Evolutionary conservation across 1,140 invertebrate genomes (phyloP).

Genomic region (Drosophila saltans): DNA sequence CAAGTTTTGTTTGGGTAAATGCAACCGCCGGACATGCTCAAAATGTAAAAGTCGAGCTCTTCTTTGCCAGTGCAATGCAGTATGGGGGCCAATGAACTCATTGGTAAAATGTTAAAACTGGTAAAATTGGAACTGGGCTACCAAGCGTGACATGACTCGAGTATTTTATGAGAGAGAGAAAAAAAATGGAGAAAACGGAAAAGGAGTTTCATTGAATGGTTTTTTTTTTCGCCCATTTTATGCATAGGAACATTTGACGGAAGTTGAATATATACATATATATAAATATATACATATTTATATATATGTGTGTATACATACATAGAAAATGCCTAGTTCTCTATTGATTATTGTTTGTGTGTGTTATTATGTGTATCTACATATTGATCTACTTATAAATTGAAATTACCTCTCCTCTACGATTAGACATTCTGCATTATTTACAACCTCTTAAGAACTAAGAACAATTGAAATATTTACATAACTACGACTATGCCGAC

Average conservation of each 20-base stretch:
- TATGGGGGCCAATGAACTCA: conserved; percentile 46
- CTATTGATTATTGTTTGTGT: background rate
- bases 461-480: conserved; percentile 2
- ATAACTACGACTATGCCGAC: background rate
- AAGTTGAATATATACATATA: conserved; percentile 3
- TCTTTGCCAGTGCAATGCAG: conserved; percentile 8
- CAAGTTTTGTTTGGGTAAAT: conserved; percentile 30
- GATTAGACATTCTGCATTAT: conserved; percentile 5
- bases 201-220: background rate
- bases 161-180: conserved; percentile 5
- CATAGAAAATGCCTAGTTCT: background rate
- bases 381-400: conserved; percentile 11
- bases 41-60: conserved; percentile 41
- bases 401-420: background rate
- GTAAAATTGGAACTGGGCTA: conserved; percentile 30
- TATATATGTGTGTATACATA: too few species aligned
- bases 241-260: conserved; percentile 6
- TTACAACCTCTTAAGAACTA: background rate
- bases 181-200: background rate
- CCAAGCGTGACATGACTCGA: conserved; percentile 29
- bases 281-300: too few species aligned
- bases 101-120: conserved; percentile 28
- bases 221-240: background rate
- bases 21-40: conserved; percentile 68
- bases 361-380: background rate